Evolutionary conservation across 2,113 vertebrate species (phyloP).

Genomic region (Mirounga angustirostris): DNA sequence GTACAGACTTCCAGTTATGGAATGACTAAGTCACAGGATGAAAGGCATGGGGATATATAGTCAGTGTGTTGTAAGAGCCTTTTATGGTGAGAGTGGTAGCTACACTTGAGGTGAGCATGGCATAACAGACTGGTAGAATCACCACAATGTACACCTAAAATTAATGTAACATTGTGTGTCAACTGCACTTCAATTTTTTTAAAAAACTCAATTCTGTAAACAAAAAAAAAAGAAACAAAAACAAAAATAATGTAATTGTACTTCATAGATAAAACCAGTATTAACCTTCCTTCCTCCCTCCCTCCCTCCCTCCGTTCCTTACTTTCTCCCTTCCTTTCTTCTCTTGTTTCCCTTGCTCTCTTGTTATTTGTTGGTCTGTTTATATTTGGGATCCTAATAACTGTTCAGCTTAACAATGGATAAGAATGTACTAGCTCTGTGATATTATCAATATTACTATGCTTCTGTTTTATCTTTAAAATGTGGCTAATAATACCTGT

Average conservation of each 20-base stretch:
- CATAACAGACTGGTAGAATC: neutral
- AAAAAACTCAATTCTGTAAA: neutral
- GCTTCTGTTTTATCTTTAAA: neutral
- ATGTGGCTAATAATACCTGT: neutral
- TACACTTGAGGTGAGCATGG: neutral
- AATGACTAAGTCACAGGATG: neutral
- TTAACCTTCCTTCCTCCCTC: neutral
- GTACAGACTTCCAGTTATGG: neutral
- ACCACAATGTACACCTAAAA: neutral
- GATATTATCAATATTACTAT: neutral
- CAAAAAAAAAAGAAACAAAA: neutral
- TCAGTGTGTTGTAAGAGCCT: neutral
- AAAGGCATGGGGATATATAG: neutral
- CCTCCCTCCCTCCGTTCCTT: neutral
- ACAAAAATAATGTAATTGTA: neutral
- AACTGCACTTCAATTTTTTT: neutral
- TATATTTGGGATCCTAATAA: neutral
- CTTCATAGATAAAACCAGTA: neutral
- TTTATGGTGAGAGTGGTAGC: neutral
- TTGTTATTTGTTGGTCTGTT: neutral
- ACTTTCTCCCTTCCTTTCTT: neutral
- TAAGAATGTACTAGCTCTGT: neutral
- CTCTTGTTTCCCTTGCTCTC: neutral
- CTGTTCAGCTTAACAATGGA: neutral
- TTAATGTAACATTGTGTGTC: neutral